Evolutionary conservation across 2,888 invertebrate genomes (phyloP).

Genomic region (Cremastobaeus sp.): DNA sequence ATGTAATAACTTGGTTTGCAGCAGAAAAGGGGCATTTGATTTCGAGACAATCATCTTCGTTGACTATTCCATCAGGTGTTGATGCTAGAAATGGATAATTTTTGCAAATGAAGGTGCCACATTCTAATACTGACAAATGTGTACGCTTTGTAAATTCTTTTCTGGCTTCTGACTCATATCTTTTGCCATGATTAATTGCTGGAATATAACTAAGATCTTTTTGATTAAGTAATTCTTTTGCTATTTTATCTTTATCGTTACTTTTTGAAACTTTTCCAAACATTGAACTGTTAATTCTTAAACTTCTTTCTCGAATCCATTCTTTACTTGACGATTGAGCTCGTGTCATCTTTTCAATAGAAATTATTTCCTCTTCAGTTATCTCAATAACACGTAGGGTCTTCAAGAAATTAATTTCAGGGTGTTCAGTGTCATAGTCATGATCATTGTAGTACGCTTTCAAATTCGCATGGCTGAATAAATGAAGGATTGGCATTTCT

Average conservation of each 20-base stretch:
- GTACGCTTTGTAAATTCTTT: slow-evolving; percentile 15
- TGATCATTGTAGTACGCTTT: slow-evolving; percentile 21
- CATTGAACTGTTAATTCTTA: slow-evolving; percentile 23
- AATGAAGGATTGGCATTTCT: slow-evolving; percentile 10
- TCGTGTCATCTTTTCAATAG: slow-evolving; percentile 14
- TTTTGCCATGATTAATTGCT: slow-evolving; percentile 38
- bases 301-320: slow-evolving; percentile 11
- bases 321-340: slow-evolving; percentile 15
- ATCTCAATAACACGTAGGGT: slow-evolving; percentile 7
- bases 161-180: slow-evolving; percentile 40
- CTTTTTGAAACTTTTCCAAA: slow-evolving; percentile 17
- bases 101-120: slow-evolving; percentile 25
- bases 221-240: slow-evolving; percentile 3
- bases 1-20: slow-evolving; percentile 18
- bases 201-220: slow-evolving; percentile 10
- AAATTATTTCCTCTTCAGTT: slow-evolving; percentile 1
- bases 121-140: slow-evolving; percentile 2
- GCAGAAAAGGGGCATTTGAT: slow-evolving; percentile 50
- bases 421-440: slow-evolving; percentile 24
- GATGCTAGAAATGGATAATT: slow-evolving; percentile 46
- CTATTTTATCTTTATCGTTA: slow-evolving; percentile 7
- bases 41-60: slow-evolving; percentile 36
- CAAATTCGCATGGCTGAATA: slow-evolving; percentile 1
- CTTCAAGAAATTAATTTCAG: slow-evolving; percentile 18
- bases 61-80: slow-evolving; percentile 49